phyloP scores from a whole-genome alignment of 35 echinoderm and acorn worm species.

The Eucidaris tribuloides region DNA sequence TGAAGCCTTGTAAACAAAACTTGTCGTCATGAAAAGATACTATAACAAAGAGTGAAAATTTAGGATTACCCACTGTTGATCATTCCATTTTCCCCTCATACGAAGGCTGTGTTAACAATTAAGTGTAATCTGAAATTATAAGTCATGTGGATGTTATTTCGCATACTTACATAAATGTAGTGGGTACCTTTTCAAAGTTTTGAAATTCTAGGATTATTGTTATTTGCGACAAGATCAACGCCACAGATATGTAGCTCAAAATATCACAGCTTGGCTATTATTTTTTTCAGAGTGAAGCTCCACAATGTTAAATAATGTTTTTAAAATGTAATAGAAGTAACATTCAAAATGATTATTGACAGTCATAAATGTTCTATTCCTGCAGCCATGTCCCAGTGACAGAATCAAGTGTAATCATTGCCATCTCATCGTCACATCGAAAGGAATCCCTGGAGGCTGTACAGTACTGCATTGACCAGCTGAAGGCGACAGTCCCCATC shows the following conservation, averaged over 20 bases:
- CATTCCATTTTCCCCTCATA: too few relatives aligned
- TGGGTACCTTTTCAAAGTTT: not conserved
- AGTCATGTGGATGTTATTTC: too few relatives aligned
- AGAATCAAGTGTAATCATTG: conserved; percentile 94
- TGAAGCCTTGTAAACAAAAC: not conserved
- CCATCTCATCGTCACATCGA: conserved; percentile 83
- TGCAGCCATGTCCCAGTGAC: conserved; percentile 78
- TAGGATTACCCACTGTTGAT: too few relatives aligned
- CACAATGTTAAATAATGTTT: too few relatives aligned
- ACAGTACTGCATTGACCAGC: conserved; percentile 91
- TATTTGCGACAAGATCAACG: not conserved
- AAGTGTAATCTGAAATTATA: too few relatives aligned
- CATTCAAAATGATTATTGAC: not conserved
- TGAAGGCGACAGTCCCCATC: conserved; percentile 92
- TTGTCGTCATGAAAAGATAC: not conserved
- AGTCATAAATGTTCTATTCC: not conserved
- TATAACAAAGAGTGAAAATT: too few relatives aligned
- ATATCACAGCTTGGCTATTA: not conserved
- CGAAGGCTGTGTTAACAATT: too few relatives aligned
- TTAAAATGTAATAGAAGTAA: not conserved
- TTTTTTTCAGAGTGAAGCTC: too few relatives aligned
- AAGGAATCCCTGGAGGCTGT: conserved; percentile 82
- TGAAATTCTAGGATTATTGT: not conserved
- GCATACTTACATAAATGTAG: not conserved
- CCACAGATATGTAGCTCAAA: not conserved